Evolutionary conservation across 2,113 vertebrate genomes (phyloP), one percentile per base, ranked within the genome.

Genomic region (Sisor rabdophorus): DNA sequence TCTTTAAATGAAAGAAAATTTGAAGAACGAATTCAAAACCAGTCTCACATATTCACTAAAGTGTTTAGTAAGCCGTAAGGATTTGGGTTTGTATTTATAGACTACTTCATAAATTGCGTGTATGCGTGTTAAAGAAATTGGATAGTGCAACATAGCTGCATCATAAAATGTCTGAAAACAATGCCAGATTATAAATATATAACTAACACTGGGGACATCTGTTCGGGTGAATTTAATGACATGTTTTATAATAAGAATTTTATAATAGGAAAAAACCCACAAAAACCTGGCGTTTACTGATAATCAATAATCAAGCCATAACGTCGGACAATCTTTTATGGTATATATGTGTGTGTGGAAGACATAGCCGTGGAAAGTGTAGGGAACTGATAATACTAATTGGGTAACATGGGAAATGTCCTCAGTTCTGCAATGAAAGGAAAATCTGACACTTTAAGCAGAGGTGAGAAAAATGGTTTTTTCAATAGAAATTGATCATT

Each of bases 391-490:
- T 65, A 44, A 65, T 47, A 50, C 15, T 68, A 68, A 50, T 68
- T 68, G 64, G 40, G 24, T 28, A 68, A 50, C 26, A 50, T 50
- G 24, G 9, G 15, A 44, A 50, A 68, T 50, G 17, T 50, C 64
- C 44, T 28, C 22, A 26, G 30, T 11, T 72, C 73, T 73, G 54
- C 55, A 20, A 1, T 61, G 13, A 56, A n/a, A 72, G 36, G 47
- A 53, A 70, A 59, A 71, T 78, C 68, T 70, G 26, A 78, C 17
- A 63, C 20, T 76, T 75, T 56, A 40, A 76, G n/a, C 47, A 44
- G 55, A 65, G 26, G 30, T 17, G 11, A 70, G 59, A 61, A 48
- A 71, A 76, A 72, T 54, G 76, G 53, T 79, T 73, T 76, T 64
- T 44, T 22, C 22, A 63, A 61, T 65, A 70, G 71, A 81, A 73